Conservation (phyloP, 2,797 vertebrate genomes). For the Argyrosomus regius region DNA sequence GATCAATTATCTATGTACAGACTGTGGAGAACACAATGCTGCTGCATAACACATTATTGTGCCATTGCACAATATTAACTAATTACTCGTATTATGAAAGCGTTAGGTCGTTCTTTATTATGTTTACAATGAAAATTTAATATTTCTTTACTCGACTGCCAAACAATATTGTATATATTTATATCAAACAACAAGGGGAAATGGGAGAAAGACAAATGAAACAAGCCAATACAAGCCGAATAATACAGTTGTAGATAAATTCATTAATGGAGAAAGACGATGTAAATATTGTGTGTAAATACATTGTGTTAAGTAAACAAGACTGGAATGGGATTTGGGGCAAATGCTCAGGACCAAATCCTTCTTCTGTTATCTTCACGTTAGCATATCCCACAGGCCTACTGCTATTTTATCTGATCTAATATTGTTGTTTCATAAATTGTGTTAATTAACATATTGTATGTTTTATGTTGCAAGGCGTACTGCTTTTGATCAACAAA, state of each 20-base stretch:
- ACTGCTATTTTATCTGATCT: not conserved
- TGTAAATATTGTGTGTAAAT: conserved; percentile 6
- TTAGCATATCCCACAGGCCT: not conserved
- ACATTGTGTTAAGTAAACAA: conserved; percentile 10
- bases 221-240: not conserved
- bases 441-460: not conserved
- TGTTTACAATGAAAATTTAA: not conserved
- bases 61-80: not conserved
- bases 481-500: conserved; percentile 23
- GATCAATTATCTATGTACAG: conserved; percentile 2
- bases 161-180: not conserved
- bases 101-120: not conserved
- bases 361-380: not conserved
- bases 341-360: conserved; percentile 5
- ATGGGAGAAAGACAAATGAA: not conserved
- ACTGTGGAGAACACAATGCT: not conserved
- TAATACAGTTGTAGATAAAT: conserved; percentile 30
- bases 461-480: not conserved
- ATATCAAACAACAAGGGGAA: not conserved
- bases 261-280: not conserved
- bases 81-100: not conserved
- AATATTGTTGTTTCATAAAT: conserved; percentile 9
- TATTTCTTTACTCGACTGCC: conserved; percentile 1
- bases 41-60: conserved; percentile 5
- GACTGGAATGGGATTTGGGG: not conserved